phyloP scores from a whole-genome alignment of 2,113 vertebrate species.

The Hydropotes inermis region DNA sequence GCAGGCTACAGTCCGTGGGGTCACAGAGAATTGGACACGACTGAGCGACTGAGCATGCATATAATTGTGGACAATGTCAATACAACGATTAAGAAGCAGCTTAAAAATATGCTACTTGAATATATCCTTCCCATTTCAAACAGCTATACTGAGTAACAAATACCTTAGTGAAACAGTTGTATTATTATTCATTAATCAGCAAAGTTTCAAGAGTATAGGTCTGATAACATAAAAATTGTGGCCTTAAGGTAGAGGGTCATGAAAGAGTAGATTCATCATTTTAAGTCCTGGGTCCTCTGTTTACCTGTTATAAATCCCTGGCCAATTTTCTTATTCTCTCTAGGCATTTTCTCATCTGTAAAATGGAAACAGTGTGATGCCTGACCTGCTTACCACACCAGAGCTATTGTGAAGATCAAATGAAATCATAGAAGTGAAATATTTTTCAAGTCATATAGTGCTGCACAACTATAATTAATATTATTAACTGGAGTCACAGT shows the following conservation, averaged over 20 bases:
- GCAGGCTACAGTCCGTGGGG: not conserved
- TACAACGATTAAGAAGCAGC: not conserved
- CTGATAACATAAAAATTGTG: not conserved
- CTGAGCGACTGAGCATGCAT: accelerated
- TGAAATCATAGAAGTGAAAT: not conserved
- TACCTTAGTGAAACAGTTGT: not conserved
- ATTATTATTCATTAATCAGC: not conserved
- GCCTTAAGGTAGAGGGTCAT: not conserved
- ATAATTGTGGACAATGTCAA: not conserved
- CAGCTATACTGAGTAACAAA: not conserved
- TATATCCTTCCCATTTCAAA: not conserved
- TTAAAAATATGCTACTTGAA: not conserved
- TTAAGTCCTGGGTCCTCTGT: not conserved
- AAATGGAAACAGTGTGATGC: not conserved
- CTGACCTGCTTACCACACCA: not conserved
- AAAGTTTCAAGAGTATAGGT: not conserved
- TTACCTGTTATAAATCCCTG: not conserved
- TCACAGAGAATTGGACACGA: not conserved
- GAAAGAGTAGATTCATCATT: not conserved
- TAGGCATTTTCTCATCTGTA: not conserved
- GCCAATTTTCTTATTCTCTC: not conserved
- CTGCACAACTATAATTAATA: not conserved
- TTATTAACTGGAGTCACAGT: not conserved
- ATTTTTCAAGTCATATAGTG: not conserved
- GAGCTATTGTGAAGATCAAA: not conserved